Conservation (phyloP, 2,888 invertebrate genomes). For the Lepidocyrtinus sp. region DNA sequence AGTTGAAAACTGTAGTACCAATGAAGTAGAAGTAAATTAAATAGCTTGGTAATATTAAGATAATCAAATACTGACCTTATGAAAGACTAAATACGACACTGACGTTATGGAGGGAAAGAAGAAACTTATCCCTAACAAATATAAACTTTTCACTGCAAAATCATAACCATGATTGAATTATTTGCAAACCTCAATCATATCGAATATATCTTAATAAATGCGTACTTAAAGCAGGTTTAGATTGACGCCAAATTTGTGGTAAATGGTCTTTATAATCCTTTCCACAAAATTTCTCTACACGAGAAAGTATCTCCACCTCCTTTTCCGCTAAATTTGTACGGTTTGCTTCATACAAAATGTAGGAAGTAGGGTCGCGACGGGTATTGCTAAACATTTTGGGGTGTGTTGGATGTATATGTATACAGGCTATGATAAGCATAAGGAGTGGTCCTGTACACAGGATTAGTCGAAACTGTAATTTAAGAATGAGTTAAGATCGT, state of each 20-base stretch:
- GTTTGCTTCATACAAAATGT: constrained; percentile 17
- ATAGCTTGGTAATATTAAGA: background rate
- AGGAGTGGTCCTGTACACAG: constrained; percentile 37
- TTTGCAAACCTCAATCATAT: background rate
- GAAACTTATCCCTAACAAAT: constrained; percentile 20
- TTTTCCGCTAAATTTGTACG: background rate
- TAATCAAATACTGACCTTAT: constrained; percentile 17
- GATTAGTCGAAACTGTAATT: constrained; percentile 30
- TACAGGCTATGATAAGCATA: constrained; percentile 25
- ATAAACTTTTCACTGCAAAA: constrained; percentile 23
- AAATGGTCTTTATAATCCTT: constrained; percentile 29
- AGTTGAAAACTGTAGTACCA: too few relatives aligned
- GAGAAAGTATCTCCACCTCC: constrained; percentile 19
- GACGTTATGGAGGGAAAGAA: constrained; percentile 17
- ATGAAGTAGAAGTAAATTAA: background rate
- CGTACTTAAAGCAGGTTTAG: constrained; percentile 26
- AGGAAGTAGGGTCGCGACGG: too few relatives aligned
- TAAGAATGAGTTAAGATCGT: too few relatives aligned
- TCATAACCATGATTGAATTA: background rate
- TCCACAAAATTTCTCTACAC: constrained; percentile 13
- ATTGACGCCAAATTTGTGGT: constrained; percentile 32
- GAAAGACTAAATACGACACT: constrained; percentile 24
- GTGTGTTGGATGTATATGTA: constrained; percentile 19
- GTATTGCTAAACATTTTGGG: background rate
- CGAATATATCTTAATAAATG: background rate